phyloP scores from a whole-genome alignment of 2,113 vertebrate species.

The Marmota flaviventris region DNA sequence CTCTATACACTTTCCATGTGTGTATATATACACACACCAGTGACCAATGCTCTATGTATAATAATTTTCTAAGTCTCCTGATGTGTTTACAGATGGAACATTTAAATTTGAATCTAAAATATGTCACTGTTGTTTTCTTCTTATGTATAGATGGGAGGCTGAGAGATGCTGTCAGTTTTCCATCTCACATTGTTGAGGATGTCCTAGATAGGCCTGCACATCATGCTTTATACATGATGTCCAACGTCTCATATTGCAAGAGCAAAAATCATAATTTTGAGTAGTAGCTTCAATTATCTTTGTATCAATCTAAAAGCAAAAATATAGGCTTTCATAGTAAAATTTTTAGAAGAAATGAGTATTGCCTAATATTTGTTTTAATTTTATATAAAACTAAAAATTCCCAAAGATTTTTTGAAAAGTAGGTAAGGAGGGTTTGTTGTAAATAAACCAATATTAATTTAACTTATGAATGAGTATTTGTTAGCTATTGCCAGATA shows the following conservation, averaged over 20 bases:
- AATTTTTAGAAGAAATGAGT: constrained; percentile 6
- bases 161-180: neutral
- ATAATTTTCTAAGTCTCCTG: neutral
- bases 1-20: neutral
- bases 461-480: neutral
- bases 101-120: constrained; percentile 35
- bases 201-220: neutral
- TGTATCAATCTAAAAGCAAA: neutral
- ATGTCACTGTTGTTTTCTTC: neutral
- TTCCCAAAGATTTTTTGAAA: neutral
- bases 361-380: neutral
- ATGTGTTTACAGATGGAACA: neutral
- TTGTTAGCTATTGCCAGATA: neutral
- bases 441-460: neutral
- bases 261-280: constrained; percentile 35
- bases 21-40: neutral
- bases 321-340: neutral
- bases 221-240: neutral
- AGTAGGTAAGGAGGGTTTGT: neutral
- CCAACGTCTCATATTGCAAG: neutral
- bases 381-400: neutral
- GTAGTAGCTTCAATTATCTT: neutral
- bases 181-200: neutral
- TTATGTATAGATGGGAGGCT: neutral
- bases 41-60: neutral